phyloP scores from a whole-genome alignment of 2,797 vertebrate species.

The Cyclura pinguis region DNA sequence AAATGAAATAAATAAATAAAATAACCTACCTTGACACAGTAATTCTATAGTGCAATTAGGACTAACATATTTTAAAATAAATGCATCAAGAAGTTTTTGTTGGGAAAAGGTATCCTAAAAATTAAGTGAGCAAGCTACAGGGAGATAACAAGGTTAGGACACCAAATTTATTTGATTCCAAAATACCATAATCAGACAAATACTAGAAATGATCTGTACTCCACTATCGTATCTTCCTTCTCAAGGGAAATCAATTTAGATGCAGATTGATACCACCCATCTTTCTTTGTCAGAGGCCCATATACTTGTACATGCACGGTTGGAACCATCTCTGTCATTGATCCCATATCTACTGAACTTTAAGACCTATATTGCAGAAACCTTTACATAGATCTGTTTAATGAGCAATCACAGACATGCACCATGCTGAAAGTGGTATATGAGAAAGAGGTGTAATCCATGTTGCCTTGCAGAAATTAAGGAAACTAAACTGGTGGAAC shows the following conservation, averaged over 20 bases:
- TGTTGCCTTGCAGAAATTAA: background rate
- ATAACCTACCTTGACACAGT: no score
- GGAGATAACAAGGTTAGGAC: background rate
- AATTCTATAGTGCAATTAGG: no score
- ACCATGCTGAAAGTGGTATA: background rate
- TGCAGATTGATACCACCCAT: background rate
- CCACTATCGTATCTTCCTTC: background rate
- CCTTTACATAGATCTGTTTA: background rate
- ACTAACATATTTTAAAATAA: no score
- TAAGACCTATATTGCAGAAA: background rate
- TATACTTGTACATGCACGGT: background rate
- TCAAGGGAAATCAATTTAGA: background rate
- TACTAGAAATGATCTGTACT: background rate
- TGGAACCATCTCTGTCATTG: no score
- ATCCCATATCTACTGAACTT: background rate
- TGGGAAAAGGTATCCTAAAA: no score
- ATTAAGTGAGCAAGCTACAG: background rate
- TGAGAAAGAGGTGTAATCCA: background rate
- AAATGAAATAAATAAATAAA: no score
- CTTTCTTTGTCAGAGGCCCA: background rate
- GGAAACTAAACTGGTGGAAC: background rate
- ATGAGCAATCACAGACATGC: background rate
- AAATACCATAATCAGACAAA: background rate
- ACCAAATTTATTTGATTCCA: background rate
- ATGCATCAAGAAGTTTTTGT: no score